Evolutionary conservation across 2,113 vertebrate genomes (phyloP), one percentile per base, ranked within the genome.

Genomic region (Pagrus major): DNA sequence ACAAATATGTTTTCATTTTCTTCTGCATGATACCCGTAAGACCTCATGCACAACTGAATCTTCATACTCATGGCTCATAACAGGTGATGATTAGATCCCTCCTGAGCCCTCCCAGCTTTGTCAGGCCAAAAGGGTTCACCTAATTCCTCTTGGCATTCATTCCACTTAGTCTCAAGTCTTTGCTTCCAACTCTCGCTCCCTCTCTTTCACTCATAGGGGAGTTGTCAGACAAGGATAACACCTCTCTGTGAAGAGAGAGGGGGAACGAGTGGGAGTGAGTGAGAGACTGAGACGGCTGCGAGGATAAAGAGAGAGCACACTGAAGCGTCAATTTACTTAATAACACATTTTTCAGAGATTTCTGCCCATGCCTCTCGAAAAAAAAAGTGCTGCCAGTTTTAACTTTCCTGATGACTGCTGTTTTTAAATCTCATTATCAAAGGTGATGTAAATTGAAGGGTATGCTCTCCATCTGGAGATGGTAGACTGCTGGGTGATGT

Each of bases 141-240:
- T 84, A 84, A 86, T 87, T 88, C 76, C 71, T 87, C 78, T 79
- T 93, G 89, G 81, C 90, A 77, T 85, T 78, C 85, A 80, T 74
- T 81, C 74, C 67, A 70, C 85, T 82, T 72, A 77, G 67, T 64
- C 78, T 82, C 75, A 39, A 52, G 68, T 85, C 74, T 83, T 75
- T 79, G 64, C 66, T 79, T 83, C 55, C 64, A 55, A 75, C 63
- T 78, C 78, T 70, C 29, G 4, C 67, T 76, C 65, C 56, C 61
- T 65, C 64, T 70, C 71, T 75, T 81, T 85, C 82, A 44, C 84
- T 88, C 87, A 78, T 69, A 72, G 72, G 86, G 86, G 86, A 88
- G 81, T 87, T 92, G 86, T 89, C 88, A 86, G 81, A 88, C 85
- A 84, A 84, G 80, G 79, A 90, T 88, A 86, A 86, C 86, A 81